These are phyloP conservation scores for Chauna torquata DNA, from an alignment of 2,113 vertebrate genomes.

Conservation along the genomic window DNA sequence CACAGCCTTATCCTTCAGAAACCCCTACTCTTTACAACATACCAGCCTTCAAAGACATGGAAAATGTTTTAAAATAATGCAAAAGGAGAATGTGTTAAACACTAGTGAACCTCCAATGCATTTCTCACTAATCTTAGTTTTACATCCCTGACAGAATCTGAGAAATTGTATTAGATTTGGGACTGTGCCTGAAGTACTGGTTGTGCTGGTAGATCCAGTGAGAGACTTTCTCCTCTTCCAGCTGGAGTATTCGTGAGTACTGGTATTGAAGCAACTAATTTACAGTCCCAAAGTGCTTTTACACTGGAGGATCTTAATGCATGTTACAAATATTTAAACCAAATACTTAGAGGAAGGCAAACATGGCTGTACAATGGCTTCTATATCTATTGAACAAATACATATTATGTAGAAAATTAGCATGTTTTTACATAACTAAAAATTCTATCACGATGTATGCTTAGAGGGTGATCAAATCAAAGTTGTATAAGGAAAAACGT, in stretches of 20 bases:
- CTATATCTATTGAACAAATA: not conserved
- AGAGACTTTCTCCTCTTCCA: not conserved
- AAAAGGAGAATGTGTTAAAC: not conserved
- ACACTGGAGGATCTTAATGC: not conserved
- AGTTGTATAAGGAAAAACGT: not conserved
- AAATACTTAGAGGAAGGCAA: not conserved
- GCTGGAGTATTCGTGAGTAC: not conserved
- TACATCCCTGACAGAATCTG: not conserved
- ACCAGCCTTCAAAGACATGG: not conserved
- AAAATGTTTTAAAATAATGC: not conserved
- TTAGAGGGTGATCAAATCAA: not conserved
- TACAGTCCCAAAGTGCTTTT: not conserved
- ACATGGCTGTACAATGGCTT: not conserved
- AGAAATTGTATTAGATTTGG: not conserved
- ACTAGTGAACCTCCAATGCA: not conserved
- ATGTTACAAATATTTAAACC: not conserved
- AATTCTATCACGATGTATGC: not conserved
- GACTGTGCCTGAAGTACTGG: not conserved
- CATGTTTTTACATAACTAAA: not conserved
- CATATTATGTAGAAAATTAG: not conserved
- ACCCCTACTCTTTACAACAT: not conserved
- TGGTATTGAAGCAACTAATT: not conserved
- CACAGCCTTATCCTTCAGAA: not conserved
- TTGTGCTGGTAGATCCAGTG: not conserved
- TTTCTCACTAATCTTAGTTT: not conserved